These are phyloP conservation scores for Danio jaintianensis DNA, from an alignment of 2,797 vertebrate species.

Conservation along the genomic window DNA sequence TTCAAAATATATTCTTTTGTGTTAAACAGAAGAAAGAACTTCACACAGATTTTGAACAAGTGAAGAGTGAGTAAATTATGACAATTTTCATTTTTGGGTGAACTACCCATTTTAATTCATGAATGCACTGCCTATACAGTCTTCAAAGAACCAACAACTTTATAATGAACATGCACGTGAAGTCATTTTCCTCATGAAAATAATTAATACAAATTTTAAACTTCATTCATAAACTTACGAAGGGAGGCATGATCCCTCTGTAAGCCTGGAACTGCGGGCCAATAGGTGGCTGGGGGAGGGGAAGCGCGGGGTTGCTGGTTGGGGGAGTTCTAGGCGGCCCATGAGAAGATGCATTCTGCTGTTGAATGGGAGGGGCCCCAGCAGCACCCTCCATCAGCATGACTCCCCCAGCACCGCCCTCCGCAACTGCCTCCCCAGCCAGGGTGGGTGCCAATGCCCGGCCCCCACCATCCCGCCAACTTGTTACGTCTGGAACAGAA, in stretches of 20 bases:
- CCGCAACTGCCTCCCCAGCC: slow-evolving; percentile 83
- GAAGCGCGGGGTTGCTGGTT: slow-evolving; percentile 79
- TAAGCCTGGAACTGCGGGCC: slow-evolving; percentile 90
- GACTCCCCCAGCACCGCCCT: slow-evolving; percentile 82
- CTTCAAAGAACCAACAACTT: neutral
- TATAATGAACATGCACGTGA: no score
- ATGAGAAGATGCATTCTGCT: slow-evolving; percentile 74
- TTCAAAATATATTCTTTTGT: no score
- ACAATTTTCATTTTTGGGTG: no score
- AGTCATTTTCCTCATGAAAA: no score
- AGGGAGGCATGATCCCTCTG: slow-evolving; percentile 91
- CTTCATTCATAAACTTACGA: slow-evolving; percentile 79
- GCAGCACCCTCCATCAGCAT: slow-evolving; percentile 83
- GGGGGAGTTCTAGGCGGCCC: slow-evolving; percentile 82
- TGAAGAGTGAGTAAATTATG: no score
- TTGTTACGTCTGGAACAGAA: slow-evolving; percentile 83
- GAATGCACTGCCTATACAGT: neutral
- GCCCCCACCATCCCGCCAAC: slow-evolving; percentile 96
- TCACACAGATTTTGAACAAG: no score
- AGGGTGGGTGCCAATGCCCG: slow-evolving; percentile 82
- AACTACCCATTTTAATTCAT: neutral
- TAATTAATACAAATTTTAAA: no score
- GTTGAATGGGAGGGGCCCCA: slow-evolving; percentile 72
- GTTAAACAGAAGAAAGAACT: no score
- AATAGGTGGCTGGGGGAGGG: slow-evolving; percentile 82